Conservation (phyloP, 2,113 vertebrate species). For the Dipodomys spectabilis region DNA sequence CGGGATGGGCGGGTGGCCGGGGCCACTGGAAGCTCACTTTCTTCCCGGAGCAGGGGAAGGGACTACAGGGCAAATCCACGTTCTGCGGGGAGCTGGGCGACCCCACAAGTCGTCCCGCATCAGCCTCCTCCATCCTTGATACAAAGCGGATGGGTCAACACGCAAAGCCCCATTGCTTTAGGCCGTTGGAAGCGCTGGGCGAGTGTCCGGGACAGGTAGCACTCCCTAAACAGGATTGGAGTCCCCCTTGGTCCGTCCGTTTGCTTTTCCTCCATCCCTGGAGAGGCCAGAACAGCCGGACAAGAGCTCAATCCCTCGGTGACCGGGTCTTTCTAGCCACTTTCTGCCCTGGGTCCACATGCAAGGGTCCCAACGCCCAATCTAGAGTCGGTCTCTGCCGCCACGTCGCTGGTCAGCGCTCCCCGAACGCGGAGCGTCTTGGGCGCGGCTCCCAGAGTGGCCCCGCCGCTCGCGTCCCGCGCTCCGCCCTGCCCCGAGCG, state of each 20-base stretch:
- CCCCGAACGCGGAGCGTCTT: neutral
- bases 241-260: neutral
- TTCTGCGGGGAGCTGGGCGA: neutral
- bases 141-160: neutral
- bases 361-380: neutral
- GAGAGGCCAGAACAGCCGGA: neutral
- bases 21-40: neutral
- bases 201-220: neutral
- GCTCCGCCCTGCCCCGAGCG: neutral
- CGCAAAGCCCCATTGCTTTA: neutral
- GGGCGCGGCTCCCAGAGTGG: neutral
- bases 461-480: neutral
- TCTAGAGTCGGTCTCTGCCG: neutral
- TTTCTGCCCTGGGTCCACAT: neutral
- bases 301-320: neutral
- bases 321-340: neutral
- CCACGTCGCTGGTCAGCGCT: neutral
- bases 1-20: neutral
- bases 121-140: neutral
- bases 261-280: neutral
- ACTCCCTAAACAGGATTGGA: neutral
- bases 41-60: neutral
- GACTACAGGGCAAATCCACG: neutral
- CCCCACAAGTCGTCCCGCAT: neutral
- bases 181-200: neutral